Evolutionary conservation across 2,888 invertebrate species (phyloP), one percentile per base, ranked within the genome.

Genomic region (Drosophila peninsularis): DNA sequence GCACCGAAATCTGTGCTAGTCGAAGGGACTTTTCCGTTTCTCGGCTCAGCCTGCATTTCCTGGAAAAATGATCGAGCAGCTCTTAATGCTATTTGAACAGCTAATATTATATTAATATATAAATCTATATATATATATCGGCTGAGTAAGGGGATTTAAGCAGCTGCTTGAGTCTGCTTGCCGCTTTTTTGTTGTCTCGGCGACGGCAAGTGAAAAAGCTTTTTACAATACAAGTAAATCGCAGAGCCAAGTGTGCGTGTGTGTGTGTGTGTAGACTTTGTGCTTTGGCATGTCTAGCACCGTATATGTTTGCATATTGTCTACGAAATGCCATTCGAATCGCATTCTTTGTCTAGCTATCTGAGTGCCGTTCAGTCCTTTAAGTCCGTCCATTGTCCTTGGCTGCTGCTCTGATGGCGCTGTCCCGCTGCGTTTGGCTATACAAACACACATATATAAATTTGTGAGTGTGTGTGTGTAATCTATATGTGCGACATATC

Each of bases 221-320:
- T 69, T 75, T 70, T 60, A 63, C 68, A 73, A 73, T 67, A 72
- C 71, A 75, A 69, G 50, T 42, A 67, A 81, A 81, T 62, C 53
- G 50, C 45, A 62, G 53, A 32, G 24, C 24, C 24, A 24, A 24
- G 41, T 42, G 54, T 47, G 39, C 24, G 37, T 45, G 55, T 61
- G 41, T 42, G 36, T 30, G 36, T 67, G 49, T 69, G 37, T 42
- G 50, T 10, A 19, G 55, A 17, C 10, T 36, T 36, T 63, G 52
- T 69, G 6, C 47, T 61, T 44, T 74, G 61, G 67, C 62, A 71
- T 75, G 69, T 80, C 71, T 70, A 71, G 87, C 68, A 71, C 73
- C 68, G 83, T 65, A 75, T 89, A 81, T 84, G 88, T 88, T 78
- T 79, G 88, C 86, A 82, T 83, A 80, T 87, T 84, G 89, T 87